phyloP scores from a whole-genome alignment of 2,113 vertebrate species.

The Rana temporaria region DNA sequence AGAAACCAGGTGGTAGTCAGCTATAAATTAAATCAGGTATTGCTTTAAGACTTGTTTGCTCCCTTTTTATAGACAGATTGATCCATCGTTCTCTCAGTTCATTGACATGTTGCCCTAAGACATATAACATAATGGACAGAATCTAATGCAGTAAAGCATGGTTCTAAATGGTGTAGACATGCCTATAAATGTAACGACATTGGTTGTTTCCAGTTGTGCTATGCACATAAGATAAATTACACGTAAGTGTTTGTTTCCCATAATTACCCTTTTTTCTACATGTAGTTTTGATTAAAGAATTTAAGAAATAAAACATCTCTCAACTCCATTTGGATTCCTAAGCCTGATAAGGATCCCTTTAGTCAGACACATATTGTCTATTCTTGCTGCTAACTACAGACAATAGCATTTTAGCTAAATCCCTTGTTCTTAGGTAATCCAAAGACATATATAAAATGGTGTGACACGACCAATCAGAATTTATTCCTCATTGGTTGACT shows the following conservation, averaged over 20 bases:
- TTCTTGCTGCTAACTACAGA: too few relatives aligned
- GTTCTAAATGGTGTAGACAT: slow-evolving; percentile 17
- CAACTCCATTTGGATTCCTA: too few relatives aligned
- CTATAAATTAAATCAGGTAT: slow-evolving; percentile 18
- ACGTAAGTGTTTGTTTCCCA: too few relatives aligned
- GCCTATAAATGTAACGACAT: slow-evolving; percentile 7
- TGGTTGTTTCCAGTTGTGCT: not conserved
- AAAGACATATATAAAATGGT: too few relatives aligned
- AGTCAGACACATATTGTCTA: too few relatives aligned
- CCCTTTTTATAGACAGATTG: slow-evolving; percentile 22
- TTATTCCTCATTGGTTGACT: too few relatives aligned
- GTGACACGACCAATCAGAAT: too few relatives aligned
- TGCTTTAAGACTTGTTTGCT: slow-evolving; percentile 21
- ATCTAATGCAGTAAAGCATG: slow-evolving; percentile 28
- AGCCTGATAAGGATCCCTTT: too few relatives aligned
- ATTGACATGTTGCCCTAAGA: slow-evolving; percentile 37
- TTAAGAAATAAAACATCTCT: too few relatives aligned
- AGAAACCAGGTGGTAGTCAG: not conserved
- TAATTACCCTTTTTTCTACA: not conserved
- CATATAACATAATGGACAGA: slow-evolving; percentile 30
- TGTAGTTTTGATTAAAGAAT: too few relatives aligned
- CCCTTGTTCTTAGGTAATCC: too few relatives aligned
- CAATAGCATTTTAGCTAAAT: too few relatives aligned
- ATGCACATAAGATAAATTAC: not conserved
- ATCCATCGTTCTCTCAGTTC: slow-evolving; percentile 23